Conservation (phyloP, 2,113 vertebrate species). For the Shinisaurus crocodilurus region DNA sequence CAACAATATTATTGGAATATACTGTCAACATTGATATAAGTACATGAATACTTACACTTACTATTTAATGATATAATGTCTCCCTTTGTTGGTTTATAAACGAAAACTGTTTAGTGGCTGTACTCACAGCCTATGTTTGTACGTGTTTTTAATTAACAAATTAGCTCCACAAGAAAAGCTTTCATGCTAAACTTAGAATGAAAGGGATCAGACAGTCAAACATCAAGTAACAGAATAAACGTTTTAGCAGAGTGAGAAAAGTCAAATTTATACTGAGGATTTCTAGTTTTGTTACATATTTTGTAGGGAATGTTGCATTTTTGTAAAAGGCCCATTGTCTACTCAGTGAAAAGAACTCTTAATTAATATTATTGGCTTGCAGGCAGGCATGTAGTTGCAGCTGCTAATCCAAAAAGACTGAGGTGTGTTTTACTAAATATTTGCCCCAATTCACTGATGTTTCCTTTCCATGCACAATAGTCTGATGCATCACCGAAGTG, state of each 20-base stretch:
- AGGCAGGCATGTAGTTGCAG: background rate
- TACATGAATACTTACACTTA: constrained; percentile 8
- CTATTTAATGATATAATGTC: background rate
- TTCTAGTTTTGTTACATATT: background rate
- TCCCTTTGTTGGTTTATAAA: constrained; percentile 10
- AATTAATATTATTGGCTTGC: constrained; percentile 38
- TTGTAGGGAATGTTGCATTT: background rate
- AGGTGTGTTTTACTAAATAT: constrained; percentile 41
- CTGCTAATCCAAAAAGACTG: constrained; percentile 21
- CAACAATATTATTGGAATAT: background rate
- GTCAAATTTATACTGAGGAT: background rate
- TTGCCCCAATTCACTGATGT: background rate
- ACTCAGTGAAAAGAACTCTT: background rate
- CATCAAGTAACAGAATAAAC: constrained; percentile 29
- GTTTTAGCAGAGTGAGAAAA: constrained; percentile 20
- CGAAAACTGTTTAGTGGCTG: background rate
- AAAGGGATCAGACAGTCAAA: constrained; percentile 18
- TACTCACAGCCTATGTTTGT: background rate
- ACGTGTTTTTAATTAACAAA: constrained; percentile 33
- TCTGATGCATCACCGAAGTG: background rate
- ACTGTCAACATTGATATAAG: background rate
- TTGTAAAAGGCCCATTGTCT: constrained; percentile 21
- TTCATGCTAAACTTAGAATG: constrained; percentile 34
- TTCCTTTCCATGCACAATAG: background rate
- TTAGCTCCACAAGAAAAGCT: constrained; percentile 21